These are phyloP conservation scores for Zalophus californianus DNA, from an alignment of 2,797 vertebrate species.

Conservation along the genomic window DNA sequence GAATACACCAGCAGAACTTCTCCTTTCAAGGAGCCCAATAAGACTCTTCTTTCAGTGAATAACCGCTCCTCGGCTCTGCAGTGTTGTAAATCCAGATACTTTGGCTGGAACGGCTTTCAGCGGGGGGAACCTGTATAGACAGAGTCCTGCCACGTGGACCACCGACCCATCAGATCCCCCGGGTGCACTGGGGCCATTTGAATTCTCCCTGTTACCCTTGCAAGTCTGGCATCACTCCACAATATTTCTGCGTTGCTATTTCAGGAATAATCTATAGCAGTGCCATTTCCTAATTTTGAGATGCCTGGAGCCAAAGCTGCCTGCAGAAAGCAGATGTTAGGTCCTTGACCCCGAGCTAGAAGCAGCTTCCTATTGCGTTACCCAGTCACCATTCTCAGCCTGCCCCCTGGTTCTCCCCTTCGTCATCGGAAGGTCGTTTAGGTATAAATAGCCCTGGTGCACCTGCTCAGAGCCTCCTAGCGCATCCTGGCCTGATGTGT, in stretches of 20 bases:
- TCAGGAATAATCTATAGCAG: neutral
- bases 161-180: accelerated
- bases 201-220: neutral
- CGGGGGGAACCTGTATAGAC: accelerated
- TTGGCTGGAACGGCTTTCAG: neutral
- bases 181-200: accelerated
- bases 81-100: neutral
- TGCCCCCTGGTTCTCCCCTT: neutral
- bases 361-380: neutral
- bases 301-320: neutral
- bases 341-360: neutral
- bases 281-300: neutral
- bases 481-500: accelerated
- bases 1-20: neutral
- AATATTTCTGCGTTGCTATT: accelerated
- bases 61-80: accelerated
- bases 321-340: neutral
- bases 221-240: accelerated
- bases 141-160: accelerated
- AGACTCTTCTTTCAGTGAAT: neutral
- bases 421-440: accelerated
- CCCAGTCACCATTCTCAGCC: neutral
- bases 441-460: accelerated
- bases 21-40: too few species aligned
- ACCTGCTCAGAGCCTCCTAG: neutral